Percentiles rank a stretch among this genome's conserved stretches.
phyloP scores from a whole-genome alignment of 2,797 vertebrate species.

The Erpetoichthys calabaricus region DNA sequence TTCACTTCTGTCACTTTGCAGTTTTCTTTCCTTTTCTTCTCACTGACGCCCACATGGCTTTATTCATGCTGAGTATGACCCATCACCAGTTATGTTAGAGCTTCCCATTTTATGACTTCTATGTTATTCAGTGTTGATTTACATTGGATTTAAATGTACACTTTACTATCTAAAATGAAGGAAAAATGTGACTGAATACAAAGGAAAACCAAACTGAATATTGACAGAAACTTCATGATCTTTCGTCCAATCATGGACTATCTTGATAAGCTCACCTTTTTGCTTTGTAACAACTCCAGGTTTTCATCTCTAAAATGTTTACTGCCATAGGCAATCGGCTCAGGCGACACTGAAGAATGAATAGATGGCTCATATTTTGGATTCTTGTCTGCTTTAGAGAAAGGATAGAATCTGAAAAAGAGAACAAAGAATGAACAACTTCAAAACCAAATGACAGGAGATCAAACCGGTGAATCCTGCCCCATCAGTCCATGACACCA shows the following conservation, averaged over 20 bases:
- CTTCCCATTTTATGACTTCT: too few relatives aligned
- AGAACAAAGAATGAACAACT: not conserved
- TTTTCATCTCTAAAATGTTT: constrained; percentile 51
- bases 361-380: constrained; percentile 40
- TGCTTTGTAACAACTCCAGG: constrained; percentile 34
- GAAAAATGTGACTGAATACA: too few relatives aligned
- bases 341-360: constrained; percentile 37
- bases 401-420: constrained; percentile 49
- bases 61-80: too few relatives aligned
- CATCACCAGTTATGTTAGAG: too few relatives aligned
- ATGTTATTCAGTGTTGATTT: too few relatives aligned
- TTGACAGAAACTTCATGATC: not conserved
- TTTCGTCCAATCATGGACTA: not conserved
- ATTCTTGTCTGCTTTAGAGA: constrained; percentile 39
- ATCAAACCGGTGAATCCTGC: constrained; percentile 2
- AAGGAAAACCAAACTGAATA: too few relatives aligned
- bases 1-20: too few relatives aligned
- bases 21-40: too few relatives aligned
- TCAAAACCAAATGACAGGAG: too few relatives aligned
- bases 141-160: too few relatives aligned
- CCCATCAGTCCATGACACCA: constrained; percentile 21
- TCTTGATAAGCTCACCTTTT: constrained; percentile 43
- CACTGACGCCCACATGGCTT: too few relatives aligned
- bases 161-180: too few relatives aligned
- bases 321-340: constrained; percentile 28